These are phyloP conservation scores for Ptychodera flava DNA, from an alignment of 35 echinoderm and acorn worm genomes.

Conservation along the genomic window DNA sequence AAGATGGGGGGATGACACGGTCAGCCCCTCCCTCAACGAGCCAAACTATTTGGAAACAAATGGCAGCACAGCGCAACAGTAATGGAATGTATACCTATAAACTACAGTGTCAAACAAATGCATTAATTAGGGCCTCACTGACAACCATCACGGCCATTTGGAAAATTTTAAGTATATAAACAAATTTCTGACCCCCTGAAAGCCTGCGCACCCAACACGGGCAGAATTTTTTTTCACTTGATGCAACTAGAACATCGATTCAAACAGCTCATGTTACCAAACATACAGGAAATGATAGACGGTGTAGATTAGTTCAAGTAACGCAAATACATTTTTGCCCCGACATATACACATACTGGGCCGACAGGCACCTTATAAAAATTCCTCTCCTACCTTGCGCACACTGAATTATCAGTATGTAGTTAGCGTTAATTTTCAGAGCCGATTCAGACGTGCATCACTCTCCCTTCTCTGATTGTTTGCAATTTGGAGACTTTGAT, in stretches of 20 bases:
- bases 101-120: neutral
- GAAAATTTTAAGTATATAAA: conserved; percentile 2
- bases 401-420: neutral
- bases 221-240: neutral
- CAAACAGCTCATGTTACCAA: neutral
- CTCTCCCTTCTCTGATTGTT: neutral
- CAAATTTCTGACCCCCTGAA: neutral
- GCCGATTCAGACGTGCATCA: neutral
- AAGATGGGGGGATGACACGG: neutral
- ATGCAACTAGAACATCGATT: neutral
- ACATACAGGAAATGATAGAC: neutral
- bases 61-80: too few species aligned
- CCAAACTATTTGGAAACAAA: too few species aligned
- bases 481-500: neutral
- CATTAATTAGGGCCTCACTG: neutral
- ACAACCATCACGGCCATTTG: neutral
- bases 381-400: neutral
- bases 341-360: neutral
- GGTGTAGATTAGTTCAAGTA: neutral
- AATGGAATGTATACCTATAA: neutral
- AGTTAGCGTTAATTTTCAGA: neutral
- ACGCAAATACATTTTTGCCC: neutral
- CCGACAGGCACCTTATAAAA: neutral
- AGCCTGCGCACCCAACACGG: neutral
- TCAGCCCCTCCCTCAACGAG: neutral